phyloP scores from a whole-genome alignment of 2,888 invertebrate genomes.

The Synergus umbraculus region DNA sequence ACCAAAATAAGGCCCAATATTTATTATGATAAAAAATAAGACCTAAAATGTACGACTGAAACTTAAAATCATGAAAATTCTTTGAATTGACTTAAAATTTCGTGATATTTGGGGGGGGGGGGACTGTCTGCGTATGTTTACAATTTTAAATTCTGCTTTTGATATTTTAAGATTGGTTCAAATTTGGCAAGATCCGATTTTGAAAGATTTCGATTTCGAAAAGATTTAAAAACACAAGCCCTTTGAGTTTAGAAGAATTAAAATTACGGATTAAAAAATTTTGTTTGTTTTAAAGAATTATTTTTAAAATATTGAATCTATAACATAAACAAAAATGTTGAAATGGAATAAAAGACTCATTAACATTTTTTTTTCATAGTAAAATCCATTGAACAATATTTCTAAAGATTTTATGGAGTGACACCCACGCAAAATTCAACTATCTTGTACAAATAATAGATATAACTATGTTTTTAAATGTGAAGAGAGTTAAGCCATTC shows the following conservation, averaged over 20 bases:
- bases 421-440: slow-evolving; percentile 9
- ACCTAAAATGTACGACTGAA: too few relatives aligned
- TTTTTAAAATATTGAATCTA: not conserved
- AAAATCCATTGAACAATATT: not conserved
- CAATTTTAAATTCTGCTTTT: too few relatives aligned
- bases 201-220: not conserved
- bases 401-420: slow-evolving; percentile 4
- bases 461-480: slow-evolving; percentile 5
- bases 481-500: slow-evolving; percentile 14
- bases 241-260: too few relatives aligned
- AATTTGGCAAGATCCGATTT: too few relatives aligned
- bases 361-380: not conserved
- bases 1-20: too few relatives aligned
- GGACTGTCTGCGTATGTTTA: too few relatives aligned
- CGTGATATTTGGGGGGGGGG: too few relatives aligned
- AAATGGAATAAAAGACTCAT: not conserved
- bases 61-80: too few relatives aligned
- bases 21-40: too few relatives aligned
- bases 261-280: not conserved
- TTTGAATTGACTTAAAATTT: not conserved
- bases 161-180: too few relatives aligned
- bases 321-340: not conserved
- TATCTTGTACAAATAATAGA: slow-evolving; percentile 32
- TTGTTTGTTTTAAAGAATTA: not conserved
- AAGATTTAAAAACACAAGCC: not conserved